Evolutionary conservation across 2,888 invertebrate genomes (phyloP), one percentile per base, ranked within the genome.

Genomic region (Andrena haemorrhoa): DNA sequence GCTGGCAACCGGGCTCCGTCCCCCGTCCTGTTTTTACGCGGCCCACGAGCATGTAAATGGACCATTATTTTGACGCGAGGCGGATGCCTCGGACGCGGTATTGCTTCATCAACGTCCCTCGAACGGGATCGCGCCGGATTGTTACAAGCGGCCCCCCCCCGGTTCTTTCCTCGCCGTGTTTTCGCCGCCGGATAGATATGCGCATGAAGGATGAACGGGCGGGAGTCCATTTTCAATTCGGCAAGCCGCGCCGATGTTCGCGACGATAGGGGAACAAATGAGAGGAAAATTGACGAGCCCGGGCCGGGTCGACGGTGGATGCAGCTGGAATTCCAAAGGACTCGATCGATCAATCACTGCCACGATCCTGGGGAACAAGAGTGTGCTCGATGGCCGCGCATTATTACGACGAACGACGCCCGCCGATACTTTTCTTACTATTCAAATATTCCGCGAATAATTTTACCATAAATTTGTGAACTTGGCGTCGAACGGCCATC

Each of bases 401-500:
- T 85, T 85, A 80, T 80, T 76, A 70, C 65, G 53, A 56, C 56
- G 70, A 77, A 77, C 79, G 77, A 80, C 74, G 47, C 49, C 41
- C 49, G 70, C 53, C 77, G 77, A 82, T 86, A 75, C 74, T 75
- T 72, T 79, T 74, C 79, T 86, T 82, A 65, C 74, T 77, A 84
- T 84, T 80, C 88, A 83, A 87, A 83, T 75, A 71, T 78, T 73
- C 41, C 70, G 79, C 47, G 90, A 89, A 91, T 91, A 91, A 91
- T 91, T 90, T 90, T 86, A 85, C 84, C 86, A 89, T 91, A 90
- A 91, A 91, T 85, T 85, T 83, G 86, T 75, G 79, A 85, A 87
- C 85, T 91, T 90, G 91, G 90, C 90, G 89, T 86, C 84, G 88
- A 78, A 83, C 83, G 78, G 82, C 86, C 87, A 88, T 89, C 87